Conservation (phyloP, 2,113 vertebrate genomes). For the Prunella fulvescens region DNA sequence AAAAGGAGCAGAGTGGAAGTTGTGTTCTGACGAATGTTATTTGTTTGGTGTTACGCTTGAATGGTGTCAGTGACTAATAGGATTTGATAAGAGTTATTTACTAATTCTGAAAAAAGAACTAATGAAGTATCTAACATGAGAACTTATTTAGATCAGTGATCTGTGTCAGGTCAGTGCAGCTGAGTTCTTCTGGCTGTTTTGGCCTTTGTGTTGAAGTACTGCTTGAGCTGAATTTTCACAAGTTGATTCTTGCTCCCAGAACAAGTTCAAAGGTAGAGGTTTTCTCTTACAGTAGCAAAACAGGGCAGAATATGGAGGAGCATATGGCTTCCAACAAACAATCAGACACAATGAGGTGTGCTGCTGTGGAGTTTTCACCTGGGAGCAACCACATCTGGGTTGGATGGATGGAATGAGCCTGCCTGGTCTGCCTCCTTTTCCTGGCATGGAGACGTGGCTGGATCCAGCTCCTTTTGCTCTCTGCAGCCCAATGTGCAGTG, state of each 20-base stretch:
- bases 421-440: background rate
- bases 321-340: background rate
- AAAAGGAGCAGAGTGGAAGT: background rate
- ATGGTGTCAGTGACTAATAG: background rate
- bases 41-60: background rate
- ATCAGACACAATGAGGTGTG: background rate
- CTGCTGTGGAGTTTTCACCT: background rate
- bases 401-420: background rate
- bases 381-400: background rate
- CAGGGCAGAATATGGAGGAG: background rate
- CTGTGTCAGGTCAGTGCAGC: background rate
- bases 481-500: background rate
- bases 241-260: slow-evolving; percentile 39
- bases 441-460: background rate
- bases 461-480: background rate
- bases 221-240: slow-evolving; percentile 6
- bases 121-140: background rate
- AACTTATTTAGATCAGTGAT: background rate
- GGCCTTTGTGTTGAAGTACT: background rate
- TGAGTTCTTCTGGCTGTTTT: background rate
- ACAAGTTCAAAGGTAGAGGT: slow-evolving; percentile 35
- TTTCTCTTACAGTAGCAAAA: background rate
- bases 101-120: background rate
- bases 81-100: background rate
- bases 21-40: background rate